Evolutionary conservation across 2,888 invertebrate genomes (phyloP), one percentile per base, ranked within the genome.

Genomic region (Hoplodrina blanda): DNA sequence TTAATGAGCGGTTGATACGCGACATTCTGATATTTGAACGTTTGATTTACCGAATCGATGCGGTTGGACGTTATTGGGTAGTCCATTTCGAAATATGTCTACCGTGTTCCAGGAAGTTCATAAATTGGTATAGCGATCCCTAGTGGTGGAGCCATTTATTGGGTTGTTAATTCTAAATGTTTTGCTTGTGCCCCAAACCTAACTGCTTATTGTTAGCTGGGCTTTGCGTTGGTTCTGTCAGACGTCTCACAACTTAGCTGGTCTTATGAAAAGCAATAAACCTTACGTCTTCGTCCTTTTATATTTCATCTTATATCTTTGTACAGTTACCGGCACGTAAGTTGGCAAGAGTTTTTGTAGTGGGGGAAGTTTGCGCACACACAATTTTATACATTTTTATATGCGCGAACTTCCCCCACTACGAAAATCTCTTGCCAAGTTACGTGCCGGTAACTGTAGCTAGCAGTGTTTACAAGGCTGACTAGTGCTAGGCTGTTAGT

Each of bases 401-500:
- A n/a, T n/a, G n/a, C n/a, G n/a, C n/a, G n/a, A n/a, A n/a, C n/a
- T n/a, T n/a, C n/a, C n/a, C n/a, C n/a, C n/a, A n/a, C n/a, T n/a
- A n/a, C n/a, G n/a, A n/a, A n/a, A n/a, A n/a, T n/a, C n/a, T n/a
- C n/a, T n/a, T n/a, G n/a, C n/a, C n/a, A n/a, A n/a, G n/a, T n/a
- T n/a, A n/a, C n/a, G n/a, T n/a, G n/a, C n/a, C n/a, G n/a, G n/a
- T n/a, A n/a, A n/a, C n/a, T n/a, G n/a, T 76, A 78, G 74, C 61
- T 77, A 69, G 57, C 68, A 64, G 59, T 64, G 63, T 78, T 41
- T 57, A 41, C 67, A 76, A 78, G 75, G 76, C 68, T 73, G 68
- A 60, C 65, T 41, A 64, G 67, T n/a, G n/a, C n/a, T n/a, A n/a
- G n/a, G n/a, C n/a, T n/a, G n/a, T 81, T 71, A 75, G 70, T 77